Evolutionary conservation across 2,797 vertebrate genomes (phyloP).

Genomic region (Acipenser oxyrinchus): DNA sequence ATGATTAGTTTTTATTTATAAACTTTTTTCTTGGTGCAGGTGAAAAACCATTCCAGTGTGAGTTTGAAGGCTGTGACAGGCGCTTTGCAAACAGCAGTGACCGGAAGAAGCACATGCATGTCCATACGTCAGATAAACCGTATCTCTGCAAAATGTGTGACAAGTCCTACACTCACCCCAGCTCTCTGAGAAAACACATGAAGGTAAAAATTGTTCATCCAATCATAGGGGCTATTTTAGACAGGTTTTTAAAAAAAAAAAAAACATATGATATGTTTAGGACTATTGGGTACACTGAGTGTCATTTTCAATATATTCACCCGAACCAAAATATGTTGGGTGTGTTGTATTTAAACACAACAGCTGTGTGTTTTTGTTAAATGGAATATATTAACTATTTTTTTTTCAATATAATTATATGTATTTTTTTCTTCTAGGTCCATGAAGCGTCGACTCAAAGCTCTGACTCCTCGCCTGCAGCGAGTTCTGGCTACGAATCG

Average conservation of each 20-base stretch:
- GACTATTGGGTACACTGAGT: too few relatives aligned
- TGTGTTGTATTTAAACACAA: too few relatives aligned
- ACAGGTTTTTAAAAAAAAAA: too few relatives aligned
- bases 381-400: too few relatives aligned
- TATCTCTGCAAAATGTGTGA: constrained; percentile 98
- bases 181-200: constrained; percentile 93
- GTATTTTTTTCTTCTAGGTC: constrained; percentile 55
- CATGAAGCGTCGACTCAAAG: constrained; percentile 81
- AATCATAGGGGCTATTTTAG: not conserved
- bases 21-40: constrained; percentile 49
- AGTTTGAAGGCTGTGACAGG: constrained; percentile 91
- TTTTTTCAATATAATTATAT: too few relatives aligned
- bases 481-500: constrained; percentile 91
- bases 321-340: too few relatives aligned
- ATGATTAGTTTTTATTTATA: not conserved
- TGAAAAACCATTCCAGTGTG: constrained; percentile 95
- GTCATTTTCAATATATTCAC: too few relatives aligned
- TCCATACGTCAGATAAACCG: constrained; percentile 94
- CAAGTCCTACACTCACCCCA: constrained; percentile 96
- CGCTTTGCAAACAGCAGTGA: constrained; percentile 97
- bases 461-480: constrained; percentile 87
- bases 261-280: too few relatives aligned
- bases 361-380: too few relatives aligned
- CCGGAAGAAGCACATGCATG: constrained; percentile 97
- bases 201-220: constrained; percentile 64